Base-by-base conservation (phyloP, 2,797 vertebrate genomes). In the Lepilemur septentrionalis region DNA sequence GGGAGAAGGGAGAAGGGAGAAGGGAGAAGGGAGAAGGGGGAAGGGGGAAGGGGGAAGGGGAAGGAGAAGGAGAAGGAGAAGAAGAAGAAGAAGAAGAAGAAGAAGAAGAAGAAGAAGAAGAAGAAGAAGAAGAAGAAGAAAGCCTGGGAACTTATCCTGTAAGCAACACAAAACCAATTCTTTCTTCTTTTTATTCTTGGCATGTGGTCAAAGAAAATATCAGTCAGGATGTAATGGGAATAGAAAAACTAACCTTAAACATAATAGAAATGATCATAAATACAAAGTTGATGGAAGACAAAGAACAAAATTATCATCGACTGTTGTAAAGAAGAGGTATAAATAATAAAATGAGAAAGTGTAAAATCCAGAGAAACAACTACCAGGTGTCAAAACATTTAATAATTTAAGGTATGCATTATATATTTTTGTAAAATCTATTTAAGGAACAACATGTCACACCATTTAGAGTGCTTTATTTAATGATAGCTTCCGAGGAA, bases 341-440 rank as follows among this genome's bases (percentile, higher is more conserved):
- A 96, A 98, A 96, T 94, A 97, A 97, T 65, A 94, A 93, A 84
- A 96, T 25, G 70, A 82, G 86, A 96, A 95, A 94, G 38, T 96
- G 28, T 32, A 94, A 67, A 93, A 48, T 46, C 73, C 81, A 96
- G 90, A 98, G 78, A 96, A 96, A 98, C 72, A 98, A 96, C 90
- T 96, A 91, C n/a, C 32, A 94, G 59, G 67, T 96, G 89, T 97
- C 83, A 97, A 98, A 98, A 97, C 85, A 93, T 96, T 98, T 97
- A 97, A 91, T 96, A 97, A 97, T 97, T 96, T 88, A 94, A 89
- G 86, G 81, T 38, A 55, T 83, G 72, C 95, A 86, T 75, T 1
- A 93, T 93, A 94, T 96, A 97, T 98, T 98, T 97, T 93, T 95
- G 87, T 96, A 97, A 98, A 97, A 97, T 97, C 87, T 63, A 96